Conservation (phyloP, 2,113 vertebrate species). For the Bungarus multicinctus region DNA sequence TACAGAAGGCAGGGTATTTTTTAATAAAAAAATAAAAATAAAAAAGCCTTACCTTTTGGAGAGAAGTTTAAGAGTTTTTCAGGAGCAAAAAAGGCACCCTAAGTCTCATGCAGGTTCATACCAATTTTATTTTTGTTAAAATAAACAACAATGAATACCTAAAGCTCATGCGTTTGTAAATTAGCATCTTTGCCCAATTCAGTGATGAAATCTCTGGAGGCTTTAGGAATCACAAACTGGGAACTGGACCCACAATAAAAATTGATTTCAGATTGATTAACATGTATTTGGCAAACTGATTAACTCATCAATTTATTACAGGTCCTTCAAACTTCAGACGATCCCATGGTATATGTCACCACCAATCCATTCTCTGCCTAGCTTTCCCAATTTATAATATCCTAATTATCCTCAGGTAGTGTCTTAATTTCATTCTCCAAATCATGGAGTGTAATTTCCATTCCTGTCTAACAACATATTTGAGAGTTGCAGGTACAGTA, state of each 20-base stretch:
- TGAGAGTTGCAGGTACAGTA: neutral
- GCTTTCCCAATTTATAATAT: neutral
- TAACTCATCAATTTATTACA: neutral
- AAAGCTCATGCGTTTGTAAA: neutral
- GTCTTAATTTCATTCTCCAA: neutral
- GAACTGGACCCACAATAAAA: neutral
- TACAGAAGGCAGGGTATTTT: neutral
- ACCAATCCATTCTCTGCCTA: neutral
- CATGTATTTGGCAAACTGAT: neutral
- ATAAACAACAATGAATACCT: neutral
- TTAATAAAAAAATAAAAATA: neutral
- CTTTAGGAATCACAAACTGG: neutral
- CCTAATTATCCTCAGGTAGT: neutral
- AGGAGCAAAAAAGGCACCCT: neutral
- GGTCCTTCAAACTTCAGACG: neutral
- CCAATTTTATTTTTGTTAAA: neutral
- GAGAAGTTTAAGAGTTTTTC: neutral
- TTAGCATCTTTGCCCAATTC: neutral
- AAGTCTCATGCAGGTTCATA: neutral
- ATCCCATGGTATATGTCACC: neutral
- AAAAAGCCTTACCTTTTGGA: neutral
- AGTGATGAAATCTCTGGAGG: neutral
- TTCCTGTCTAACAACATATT: neutral
- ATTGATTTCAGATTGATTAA: neutral
- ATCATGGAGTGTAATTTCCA: neutral